phyloP scores from a whole-genome alignment of 2,888 invertebrate species.

The Epicampocera succincta region DNA sequence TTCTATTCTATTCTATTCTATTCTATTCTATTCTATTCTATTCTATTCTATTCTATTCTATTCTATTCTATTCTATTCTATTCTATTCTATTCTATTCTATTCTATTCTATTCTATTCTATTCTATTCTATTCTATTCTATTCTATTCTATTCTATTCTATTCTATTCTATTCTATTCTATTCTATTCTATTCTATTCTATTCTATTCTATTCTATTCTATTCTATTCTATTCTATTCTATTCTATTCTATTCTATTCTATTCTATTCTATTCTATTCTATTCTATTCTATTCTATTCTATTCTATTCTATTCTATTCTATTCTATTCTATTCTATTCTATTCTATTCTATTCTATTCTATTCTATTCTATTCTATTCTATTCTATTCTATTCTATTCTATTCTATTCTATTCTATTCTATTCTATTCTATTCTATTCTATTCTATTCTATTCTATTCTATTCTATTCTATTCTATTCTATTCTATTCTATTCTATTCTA shows the following conservation, averaged over 20 bases:
- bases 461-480: conserved; percentile 52
- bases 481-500: conserved; percentile 53
- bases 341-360: conserved; percentile 48
- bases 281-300: conserved; percentile 49
- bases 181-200: conserved; percentile 50
- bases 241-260: conserved; percentile 48
- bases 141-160: conserved; percentile 54
- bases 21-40: conserved; percentile 52
- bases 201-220: conserved; percentile 47
- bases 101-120: conserved; percentile 55
- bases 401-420: conserved; percentile 47
- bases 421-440: conserved; percentile 46
- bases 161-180: conserved; percentile 49
- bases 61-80: conserved; percentile 53
- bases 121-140: conserved; percentile 57
- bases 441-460: conserved; percentile 52
- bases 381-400: conserved; percentile 42
- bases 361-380: conserved; percentile 46
- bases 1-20: conserved; percentile 51
- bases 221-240: conserved; percentile 50
- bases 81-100: conserved; percentile 53
- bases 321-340: conserved; percentile 50
- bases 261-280: conserved; percentile 50
- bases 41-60: conserved; percentile 53
- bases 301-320: conserved; percentile 48